Base-by-base conservation (phyloP, 1,140 invertebrate species). In the Drosophila arizonae region DNA sequence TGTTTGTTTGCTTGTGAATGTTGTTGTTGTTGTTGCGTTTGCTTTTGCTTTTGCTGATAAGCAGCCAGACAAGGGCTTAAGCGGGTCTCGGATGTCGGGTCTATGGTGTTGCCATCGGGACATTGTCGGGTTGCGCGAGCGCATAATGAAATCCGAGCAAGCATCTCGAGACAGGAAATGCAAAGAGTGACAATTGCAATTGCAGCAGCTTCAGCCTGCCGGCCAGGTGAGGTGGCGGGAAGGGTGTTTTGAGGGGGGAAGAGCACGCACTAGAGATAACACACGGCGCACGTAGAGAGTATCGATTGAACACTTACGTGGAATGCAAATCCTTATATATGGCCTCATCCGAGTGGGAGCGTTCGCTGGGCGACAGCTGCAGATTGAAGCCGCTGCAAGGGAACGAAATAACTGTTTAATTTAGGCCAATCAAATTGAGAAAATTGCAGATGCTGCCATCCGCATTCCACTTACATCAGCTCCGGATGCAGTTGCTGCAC, bases 301-400 rank as follows among this genome's bases (percentile, higher is more conserved):
- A 28, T 28, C 13, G 5, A 36, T 17, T 28, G 8, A 9, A 6
- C 61, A 93, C 94, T 95, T 93, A 95, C 94, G 94, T 94, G 77
- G 93, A 93, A 91, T 96, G 95, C 68, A 97, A 93, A 92, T 96
- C 95, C 92, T 95, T 96, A 91, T 97, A 97, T 77, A 96, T 96
- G 77, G 96, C 95, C 86, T 97, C 96, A 91, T 96, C 95, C 6
- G 95, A 96, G 80, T 94, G 93, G 62, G 94, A 95, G 76, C 95
- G 93, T 76, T 92, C 91, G 45, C 73, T 91, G 28, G 87, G 90
- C 41, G 90, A 90, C 3, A 91, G 43, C 63, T 95, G 94, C 26
- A 95, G 93, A 61, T 94, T 94, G 90, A 97, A 97, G 67, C 96
- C 95, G 63, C 96, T 97, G 91, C 43, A 95, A 95, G 8, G 3